Percentiles rank a stretch among this genome's conserved stretches.
phyloP scores from a whole-genome alignment of 2,113 vertebrate species.

The Zosterops hypoxanthus region DNA sequence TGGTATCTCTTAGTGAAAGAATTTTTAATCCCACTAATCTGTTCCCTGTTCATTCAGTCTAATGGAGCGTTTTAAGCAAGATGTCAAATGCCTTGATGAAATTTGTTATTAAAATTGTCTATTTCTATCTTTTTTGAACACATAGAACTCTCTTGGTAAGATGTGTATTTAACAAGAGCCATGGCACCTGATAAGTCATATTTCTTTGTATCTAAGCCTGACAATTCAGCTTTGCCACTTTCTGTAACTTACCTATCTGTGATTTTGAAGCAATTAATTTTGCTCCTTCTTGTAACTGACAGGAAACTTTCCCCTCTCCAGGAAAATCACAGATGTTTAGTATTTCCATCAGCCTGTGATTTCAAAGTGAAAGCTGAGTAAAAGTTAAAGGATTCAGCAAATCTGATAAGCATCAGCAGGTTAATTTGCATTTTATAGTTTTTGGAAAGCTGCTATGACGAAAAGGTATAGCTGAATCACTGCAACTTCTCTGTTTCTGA shows the following conservation, averaged over 20 bases:
- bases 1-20: not conserved
- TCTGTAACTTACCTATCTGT: not conserved
- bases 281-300: not conserved
- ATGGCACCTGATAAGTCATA: not conserved
- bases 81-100: not conserved
- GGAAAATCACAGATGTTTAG: not conserved
- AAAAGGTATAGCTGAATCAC: not conserved
- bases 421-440: not conserved
- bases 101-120: not conserved
- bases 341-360: not conserved
- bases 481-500: not conserved
- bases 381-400: not conserved
- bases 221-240: not conserved
- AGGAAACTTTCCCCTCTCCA: not conserved
- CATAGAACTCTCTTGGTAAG: not conserved
- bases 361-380: not conserved
- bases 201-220: not conserved
- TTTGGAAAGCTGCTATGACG: not conserved
- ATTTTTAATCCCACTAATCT: not conserved
- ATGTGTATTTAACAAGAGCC: not conserved
- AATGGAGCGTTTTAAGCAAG: not conserved
- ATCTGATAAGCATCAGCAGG: not conserved
- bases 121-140: not conserved
- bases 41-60: not conserved
- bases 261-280: conserved; percentile 1